Conservation (phyloP, 1,140 invertebrate species). For the Pygmarrhopalites habei region DNA sequence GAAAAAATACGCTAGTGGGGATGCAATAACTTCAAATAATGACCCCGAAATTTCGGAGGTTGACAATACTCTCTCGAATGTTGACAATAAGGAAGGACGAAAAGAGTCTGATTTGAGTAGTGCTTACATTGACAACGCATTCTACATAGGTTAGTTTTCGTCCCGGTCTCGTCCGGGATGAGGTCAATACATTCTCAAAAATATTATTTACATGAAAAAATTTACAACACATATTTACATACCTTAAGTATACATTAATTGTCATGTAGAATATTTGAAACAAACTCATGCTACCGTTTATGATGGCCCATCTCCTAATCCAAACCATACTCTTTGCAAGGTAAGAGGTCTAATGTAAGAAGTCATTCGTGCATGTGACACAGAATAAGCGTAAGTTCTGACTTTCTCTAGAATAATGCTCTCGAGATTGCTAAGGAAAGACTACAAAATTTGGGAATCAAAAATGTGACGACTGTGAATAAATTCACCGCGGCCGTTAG, state of each 20-base stretch:
- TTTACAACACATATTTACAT: too few relatives aligned
- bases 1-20: constrained; percentile 1
- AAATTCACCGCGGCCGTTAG: too few relatives aligned
- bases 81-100: too few relatives aligned
- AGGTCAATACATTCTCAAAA: too few relatives aligned
- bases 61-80: background rate
- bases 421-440: constrained; percentile 26
- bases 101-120: constrained; percentile 3
- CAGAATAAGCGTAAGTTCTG: too few relatives aligned
- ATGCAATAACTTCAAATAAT: background rate
- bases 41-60: background rate
- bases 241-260: too few relatives aligned
- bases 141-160: constrained; percentile 29
- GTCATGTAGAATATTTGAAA: constrained; percentile 32
- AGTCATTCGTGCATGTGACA: too few relatives aligned
- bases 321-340: constrained; percentile 22
- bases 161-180: too few relatives aligned
- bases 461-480: too few relatives aligned
- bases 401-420: constrained; percentile 16
- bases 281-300: constrained; percentile 23
- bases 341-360: too few relatives aligned
- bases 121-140: constrained; percentile 30
- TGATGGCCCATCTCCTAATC: constrained; percentile 5
- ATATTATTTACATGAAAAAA: too few relatives aligned
- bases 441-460: too few relatives aligned